phyloP scores from a whole-genome alignment of 2,797 vertebrate genomes.

The Silurus aristotelis region DNA sequence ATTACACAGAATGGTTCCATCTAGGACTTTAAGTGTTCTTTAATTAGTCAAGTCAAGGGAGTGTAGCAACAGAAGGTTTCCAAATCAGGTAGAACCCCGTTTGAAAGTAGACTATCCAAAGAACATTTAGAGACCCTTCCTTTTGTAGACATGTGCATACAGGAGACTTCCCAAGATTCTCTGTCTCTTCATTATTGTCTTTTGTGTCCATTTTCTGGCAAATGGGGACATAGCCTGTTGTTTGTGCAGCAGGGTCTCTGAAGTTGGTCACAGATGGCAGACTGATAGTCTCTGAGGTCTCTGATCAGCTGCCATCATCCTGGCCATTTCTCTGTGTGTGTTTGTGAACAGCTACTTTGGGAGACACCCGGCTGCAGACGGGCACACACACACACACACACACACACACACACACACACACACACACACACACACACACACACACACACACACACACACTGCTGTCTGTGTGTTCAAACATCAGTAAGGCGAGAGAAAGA shows the following conservation, averaged over 20 bases:
- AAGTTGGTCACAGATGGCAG: constrained; percentile 50
- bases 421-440: neutral
- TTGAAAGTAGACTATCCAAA: neutral
- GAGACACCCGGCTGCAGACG: neutral
- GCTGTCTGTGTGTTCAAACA: constrained; percentile 8
- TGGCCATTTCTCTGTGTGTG: constrained; percentile 23
- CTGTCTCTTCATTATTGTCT: constrained; percentile 1
- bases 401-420: neutral
- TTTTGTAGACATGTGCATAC: neutral
- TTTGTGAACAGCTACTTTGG: constrained; percentile 12
- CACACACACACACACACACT: neutral
- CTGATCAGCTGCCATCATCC: constrained; percentile 46
- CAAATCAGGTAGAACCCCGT: neutral
- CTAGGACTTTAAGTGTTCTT: neutral
- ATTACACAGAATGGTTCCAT: neutral
- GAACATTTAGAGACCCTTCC: neutral
- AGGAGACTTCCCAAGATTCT: neutral
- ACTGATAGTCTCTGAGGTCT: constrained; percentile 25
- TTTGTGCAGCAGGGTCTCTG: constrained; percentile 52
- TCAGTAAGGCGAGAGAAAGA: constrained; percentile 40
- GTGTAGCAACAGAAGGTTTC: too few species aligned
- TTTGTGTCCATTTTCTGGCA: constrained; percentile 34
- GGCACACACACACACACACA: neutral
- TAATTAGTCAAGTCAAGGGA: constrained; percentile 17
- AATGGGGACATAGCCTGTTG: constrained; percentile 48